Evolutionary conservation across 2,113 vertebrate species (phyloP).

Genomic region (Rafetus swinhoei): DNA sequence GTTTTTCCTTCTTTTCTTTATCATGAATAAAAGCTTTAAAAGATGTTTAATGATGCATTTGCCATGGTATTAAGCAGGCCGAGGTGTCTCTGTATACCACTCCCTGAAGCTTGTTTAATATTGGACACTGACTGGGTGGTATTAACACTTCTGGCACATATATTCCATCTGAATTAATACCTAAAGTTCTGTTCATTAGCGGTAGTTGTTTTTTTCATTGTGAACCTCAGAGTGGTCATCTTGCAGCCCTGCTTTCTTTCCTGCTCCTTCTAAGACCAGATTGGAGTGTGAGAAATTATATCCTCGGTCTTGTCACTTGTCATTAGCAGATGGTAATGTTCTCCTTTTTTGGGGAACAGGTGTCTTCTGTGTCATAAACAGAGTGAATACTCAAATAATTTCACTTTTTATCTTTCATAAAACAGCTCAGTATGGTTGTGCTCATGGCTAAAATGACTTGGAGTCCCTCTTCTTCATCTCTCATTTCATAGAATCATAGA

Average conservation of each 20-base stretch:
- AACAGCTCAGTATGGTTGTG: neutral
- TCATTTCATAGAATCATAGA: neutral
- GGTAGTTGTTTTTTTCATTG: neutral
- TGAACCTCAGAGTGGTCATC: neutral
- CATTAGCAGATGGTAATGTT: neutral
- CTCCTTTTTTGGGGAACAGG: neutral
- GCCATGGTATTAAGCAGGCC: neutral
- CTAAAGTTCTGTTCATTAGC: neutral
- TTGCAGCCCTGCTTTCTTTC: neutral
- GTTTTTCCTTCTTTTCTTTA: neutral
- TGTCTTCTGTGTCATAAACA: neutral
- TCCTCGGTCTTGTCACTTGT: neutral
- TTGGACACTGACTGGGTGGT: neutral
- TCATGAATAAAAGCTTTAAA: neutral
- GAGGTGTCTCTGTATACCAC: neutral
- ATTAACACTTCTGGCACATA: neutral
- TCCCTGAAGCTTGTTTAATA: neutral
- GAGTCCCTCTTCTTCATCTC: neutral
- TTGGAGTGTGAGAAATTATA: neutral
- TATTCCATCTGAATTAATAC: neutral
- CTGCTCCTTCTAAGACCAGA: neutral
- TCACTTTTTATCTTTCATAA: neutral
- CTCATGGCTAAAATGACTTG: neutral
- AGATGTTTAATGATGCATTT: neutral
- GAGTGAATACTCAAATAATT: neutral